Base-by-base conservation (phyloP, 2,888 invertebrate genomes). In the Meghimatium bilineatum region DNA sequence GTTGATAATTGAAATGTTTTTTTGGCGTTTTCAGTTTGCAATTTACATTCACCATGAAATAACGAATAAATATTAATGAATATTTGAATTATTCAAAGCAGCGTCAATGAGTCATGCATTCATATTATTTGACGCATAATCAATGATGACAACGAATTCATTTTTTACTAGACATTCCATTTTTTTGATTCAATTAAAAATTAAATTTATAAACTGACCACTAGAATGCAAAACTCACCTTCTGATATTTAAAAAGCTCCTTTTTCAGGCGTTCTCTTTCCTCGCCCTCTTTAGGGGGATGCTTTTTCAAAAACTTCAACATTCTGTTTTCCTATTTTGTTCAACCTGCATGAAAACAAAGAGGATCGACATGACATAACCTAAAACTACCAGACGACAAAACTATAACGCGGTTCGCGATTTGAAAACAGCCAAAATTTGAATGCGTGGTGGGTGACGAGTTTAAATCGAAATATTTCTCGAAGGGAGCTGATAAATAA, bases 201-300 rank as follows among this genome's bases (percentile, higher is more conserved):
- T 32, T 66, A 66, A 32, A 8, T 66, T 3, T 29, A 63, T 66
- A 32, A 8, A 29, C 6, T 63, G 29, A 29, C n/a, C n/a, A 63
- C n/a, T 63, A 14, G 5, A 3, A 10, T 3, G 29, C 6, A 63
- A 63, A n/a, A 81, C 89, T 95, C 95, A 98, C 98, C 96, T 97
- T 97, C 94, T 96, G 96, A 94, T 97, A 98, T 60, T 96, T 96
- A 94, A 98, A 98, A 87, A 98, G 95, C 94, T 98, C 98, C 94
- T 97, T 97, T 94, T 98, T 98, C 89, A 98, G 95, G 94, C 97
- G 97, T 93, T 97, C 97, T 90, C 98, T 95, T 94, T 98, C 98
- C 89, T 97, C 97, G 91, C 97, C 96, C 92, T 97, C 97, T 94
- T 97, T 92, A 0, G 91, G 92, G 86, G 92, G 92, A 80, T 90